A percentile compares a stretch with the other conserved stretches of the same genome.
phyloP scores from a whole-genome alignment of 2,113 vertebrate species.

The Sinocyclocheilus anshuiensis region DNA sequence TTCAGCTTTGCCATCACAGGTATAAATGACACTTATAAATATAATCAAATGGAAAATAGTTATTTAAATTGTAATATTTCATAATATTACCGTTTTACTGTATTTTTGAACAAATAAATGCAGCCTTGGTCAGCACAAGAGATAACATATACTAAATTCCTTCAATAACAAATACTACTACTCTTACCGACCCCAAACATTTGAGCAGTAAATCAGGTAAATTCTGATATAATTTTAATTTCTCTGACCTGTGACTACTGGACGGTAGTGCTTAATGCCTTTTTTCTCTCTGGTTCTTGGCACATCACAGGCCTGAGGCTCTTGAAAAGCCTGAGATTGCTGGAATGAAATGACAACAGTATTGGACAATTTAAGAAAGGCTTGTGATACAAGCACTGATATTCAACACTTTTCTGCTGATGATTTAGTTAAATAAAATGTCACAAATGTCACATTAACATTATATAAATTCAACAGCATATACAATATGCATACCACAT shows the following conservation, averaged over 20 bases:
- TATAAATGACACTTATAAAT: neutral
- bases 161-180: neutral
- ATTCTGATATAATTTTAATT: neutral
- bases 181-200: neutral
- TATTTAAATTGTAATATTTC: neutral
- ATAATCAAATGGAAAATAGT: neutral
- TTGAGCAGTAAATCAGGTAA: too few species aligned
- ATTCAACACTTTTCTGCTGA: neutral
- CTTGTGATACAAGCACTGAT: neutral
- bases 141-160: neutral
- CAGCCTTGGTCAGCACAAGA: too few species aligned
- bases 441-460: neutral
- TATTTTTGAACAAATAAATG: neutral
- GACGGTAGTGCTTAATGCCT: neutral
- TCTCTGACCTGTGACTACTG: slow-evolving; percentile 1
- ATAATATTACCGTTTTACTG: neutral
- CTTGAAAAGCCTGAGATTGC: slow-evolving; percentile 26
- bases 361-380: neutral
- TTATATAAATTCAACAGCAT: neutral
- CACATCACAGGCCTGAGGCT: slow-evolving; percentile 24
- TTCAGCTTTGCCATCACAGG: neutral
- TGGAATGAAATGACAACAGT: neutral
- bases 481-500: slow-evolving; percentile 29
- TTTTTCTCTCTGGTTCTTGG: slow-evolving; percentile 22
- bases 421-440: neutral